Base-by-base conservation (phyloP, 2,113 vertebrate species). In the Hippocampus mohnikei region DNA sequence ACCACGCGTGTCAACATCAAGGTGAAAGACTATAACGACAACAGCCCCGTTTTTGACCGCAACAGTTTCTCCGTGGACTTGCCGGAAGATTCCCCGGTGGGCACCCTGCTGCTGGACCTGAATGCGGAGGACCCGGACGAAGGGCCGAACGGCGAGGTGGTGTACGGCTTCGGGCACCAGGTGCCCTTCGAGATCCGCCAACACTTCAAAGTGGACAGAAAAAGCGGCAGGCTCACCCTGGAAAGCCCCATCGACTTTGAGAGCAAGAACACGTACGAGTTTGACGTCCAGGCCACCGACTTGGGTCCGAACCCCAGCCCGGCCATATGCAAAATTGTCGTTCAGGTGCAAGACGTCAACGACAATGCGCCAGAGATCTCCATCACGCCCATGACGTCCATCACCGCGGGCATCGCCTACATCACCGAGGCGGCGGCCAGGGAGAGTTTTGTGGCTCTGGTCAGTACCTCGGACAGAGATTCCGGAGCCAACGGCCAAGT, bases 1-100 rank as follows among this genome's bases (percentile, higher is more conserved):
- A 95, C 91, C 0, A 96, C 96, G 25, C 93, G 93, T 0, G 91
- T 98, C 75, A 93, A 94, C 0, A 84, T 99, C 77, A 94, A 94
- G 0, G 96, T 99, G 83, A 94, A 96, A 72, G 96, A 99, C 5
- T 96, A 94, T 77, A 99, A 99, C 0, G 97, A 99, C 89, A 97
- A 99, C 91, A 95, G 95, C 66, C 96, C 96, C 0, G 87, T 94
- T 78, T 99, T 98, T 42, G 93, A 96, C 44, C 89, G 91, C 73
- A 92, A 88, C 82, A 91, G 94, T 0, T 93, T 95, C 76, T 94
- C 94, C 0, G 94, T 99, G 69, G 96, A 98, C 75, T 73, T 99
- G 84, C 92, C 92, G 0, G 97, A 98, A 88, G 96, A 98, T 5
- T 93, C 96, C 0, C 94, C 94, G 0, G 92, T 94, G 0, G 97